phyloP scores from a whole-genome alignment of 2,888 invertebrate genomes.

The Phytoseiulus persimilis region DNA sequence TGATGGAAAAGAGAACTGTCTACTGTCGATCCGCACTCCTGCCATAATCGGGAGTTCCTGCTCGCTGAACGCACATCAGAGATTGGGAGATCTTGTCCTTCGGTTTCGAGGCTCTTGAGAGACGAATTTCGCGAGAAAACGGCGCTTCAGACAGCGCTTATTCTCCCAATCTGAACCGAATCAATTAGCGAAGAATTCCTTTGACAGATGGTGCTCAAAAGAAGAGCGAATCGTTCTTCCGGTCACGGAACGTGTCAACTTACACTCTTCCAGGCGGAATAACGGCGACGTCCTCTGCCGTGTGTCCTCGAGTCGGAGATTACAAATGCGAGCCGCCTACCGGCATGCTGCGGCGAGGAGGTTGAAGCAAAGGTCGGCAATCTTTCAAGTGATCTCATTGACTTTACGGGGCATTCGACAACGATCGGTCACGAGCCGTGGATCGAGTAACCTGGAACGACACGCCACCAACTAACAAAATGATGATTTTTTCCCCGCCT shows the following conservation, averaged over 20 bases:
- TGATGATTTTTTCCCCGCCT: background rate
- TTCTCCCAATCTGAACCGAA: background rate
- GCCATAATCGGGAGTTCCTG: too few relatives aligned
- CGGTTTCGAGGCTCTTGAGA: too few relatives aligned
- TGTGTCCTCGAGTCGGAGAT: background rate
- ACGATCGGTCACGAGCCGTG: background rate
- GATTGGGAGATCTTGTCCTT: too few relatives aligned
- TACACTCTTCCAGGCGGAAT: background rate
- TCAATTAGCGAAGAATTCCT: background rate
- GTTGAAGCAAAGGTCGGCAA: background rate
- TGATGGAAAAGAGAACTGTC: too few relatives aligned
- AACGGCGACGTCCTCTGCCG: background rate
- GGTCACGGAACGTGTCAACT: background rate
- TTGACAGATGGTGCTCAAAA: background rate
- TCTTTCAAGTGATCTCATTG: background rate
- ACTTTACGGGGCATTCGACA: background rate
- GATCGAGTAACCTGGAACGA: background rate
- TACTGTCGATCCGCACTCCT: too few relatives aligned
- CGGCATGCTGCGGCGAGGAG: background rate
- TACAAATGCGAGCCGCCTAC: background rate
- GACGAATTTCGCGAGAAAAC: too few relatives aligned
- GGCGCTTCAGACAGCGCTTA: too few relatives aligned
- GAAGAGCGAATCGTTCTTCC: background rate
- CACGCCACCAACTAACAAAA: background rate
- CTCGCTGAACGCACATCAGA: too few relatives aligned